Percentiles rank a stretch among this genome's conserved stretches.
Conservation (phyloP, 2,797 vertebrate species). For the Schizothorax lantsangensis region DNA sequence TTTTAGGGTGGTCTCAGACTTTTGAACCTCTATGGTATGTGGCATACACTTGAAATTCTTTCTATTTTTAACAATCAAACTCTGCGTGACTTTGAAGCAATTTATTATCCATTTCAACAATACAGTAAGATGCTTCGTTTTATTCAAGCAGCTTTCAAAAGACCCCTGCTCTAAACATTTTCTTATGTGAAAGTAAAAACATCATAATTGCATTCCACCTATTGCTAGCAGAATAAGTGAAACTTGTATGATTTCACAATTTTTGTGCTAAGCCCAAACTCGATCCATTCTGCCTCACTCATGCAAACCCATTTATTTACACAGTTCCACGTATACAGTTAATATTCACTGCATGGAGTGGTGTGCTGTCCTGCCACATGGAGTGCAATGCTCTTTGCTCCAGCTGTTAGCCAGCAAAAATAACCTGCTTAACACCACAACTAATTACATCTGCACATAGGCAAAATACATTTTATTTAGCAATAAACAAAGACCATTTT, state of each 20-base stretch:
- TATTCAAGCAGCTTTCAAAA: slow-evolving; percentile 19
- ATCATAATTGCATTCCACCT: background rate
- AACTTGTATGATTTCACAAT: background rate
- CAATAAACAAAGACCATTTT: background rate
- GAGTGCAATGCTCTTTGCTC: slow-evolving; percentile 62
- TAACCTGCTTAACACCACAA: slow-evolving; percentile 15
- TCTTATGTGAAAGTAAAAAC: background rate
- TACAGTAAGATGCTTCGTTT: background rate
- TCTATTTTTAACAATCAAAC: background rate
- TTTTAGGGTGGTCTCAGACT: slow-evolving; percentile 16
- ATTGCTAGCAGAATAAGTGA: background rate
- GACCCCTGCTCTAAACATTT: background rate
- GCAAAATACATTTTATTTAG: background rate
- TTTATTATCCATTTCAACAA: background rate
- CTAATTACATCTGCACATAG: background rate
- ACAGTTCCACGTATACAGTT: background rate
- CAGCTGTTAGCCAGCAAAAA: slow-evolving; percentile 15
- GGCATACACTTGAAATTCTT: background rate
- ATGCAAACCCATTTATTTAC: slow-evolving; percentile 5
- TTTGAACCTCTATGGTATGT: background rate
- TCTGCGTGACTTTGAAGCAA: background rate
- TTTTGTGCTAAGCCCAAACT: background rate
- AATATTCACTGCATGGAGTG: slow-evolving; percentile 64
- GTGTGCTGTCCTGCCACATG: slow-evolving; percentile 69
- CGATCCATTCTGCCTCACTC: background rate